phyloP scores from a whole-genome alignment of 2,797 vertebrate genomes.

The Glossophaga mutica region DNA sequence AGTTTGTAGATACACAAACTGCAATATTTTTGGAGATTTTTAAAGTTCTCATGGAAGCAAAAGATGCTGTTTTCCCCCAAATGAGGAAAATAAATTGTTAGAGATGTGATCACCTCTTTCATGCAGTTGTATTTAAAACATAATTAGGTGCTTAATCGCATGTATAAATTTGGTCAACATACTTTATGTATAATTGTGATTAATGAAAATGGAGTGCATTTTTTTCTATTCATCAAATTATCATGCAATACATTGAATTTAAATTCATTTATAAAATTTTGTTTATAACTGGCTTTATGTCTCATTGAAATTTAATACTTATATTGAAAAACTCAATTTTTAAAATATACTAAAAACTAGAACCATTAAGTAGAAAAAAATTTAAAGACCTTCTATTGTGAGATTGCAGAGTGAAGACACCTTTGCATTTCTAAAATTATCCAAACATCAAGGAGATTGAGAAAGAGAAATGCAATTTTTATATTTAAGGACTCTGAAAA shows the following conservation, averaged over 20 bases:
- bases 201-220: not conserved
- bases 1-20: slow-evolving; percentile 7
- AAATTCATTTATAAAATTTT: not conserved
- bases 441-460: not conserved
- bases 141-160: slow-evolving; percentile 33
- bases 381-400: not conserved
- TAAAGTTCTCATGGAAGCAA: slow-evolving; percentile 44
- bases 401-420: not conserved
- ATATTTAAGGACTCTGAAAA: not conserved
- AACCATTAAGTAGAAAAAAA: not conserved
- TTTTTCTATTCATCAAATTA: slow-evolving; percentile 2
- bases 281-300: not conserved
- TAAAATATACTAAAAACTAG: not conserved
- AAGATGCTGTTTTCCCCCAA: slow-evolving; percentile 8
- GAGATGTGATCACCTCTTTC: not conserved
- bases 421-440: not conserved
- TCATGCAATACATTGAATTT: not conserved
- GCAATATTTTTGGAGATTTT: slow-evolving; percentile 42
- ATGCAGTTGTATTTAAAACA: slow-evolving; percentile 37
- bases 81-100: not conserved
- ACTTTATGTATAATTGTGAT: slow-evolving; percentile 38
- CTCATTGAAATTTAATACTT: slow-evolving; percentile 7
- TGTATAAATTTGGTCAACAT: slow-evolving; percentile 7
- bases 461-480: not conserved
- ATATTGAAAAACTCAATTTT: not conserved